A percentile compares a stretch with the other conserved stretches of the same genome.
phyloP scores from a whole-genome alignment of 2,888 invertebrate species.

The Aspidiotus destructor region DNA sequence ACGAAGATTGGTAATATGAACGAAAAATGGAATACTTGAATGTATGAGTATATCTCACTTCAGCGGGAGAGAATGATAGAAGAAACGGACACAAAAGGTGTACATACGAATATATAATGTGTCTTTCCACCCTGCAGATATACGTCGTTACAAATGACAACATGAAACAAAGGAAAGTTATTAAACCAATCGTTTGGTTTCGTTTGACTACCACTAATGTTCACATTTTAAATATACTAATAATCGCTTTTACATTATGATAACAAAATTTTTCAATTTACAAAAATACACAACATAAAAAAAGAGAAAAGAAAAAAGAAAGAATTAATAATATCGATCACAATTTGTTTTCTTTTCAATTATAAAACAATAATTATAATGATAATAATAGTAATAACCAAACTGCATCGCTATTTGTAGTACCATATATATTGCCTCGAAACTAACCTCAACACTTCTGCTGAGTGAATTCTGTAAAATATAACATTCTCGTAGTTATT shows the following conservation, averaged over 20 bases:
- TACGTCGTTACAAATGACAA: too few species aligned
- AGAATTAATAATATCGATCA: conserved; percentile 31
- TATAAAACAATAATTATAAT: conserved; percentile 19
- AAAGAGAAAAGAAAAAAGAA: conserved; percentile 3
- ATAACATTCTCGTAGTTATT: too few species aligned
- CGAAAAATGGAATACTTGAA: too few species aligned
- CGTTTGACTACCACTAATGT: neutral
- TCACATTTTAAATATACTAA: neutral
- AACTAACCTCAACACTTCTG: too few species aligned
- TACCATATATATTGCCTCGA: neutral
- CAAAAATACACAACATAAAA: conserved; percentile 26
- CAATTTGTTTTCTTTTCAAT: conserved; percentile 21
- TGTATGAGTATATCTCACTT: too few species aligned
- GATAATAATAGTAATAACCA: neutral
- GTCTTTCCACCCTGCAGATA: too few species aligned
- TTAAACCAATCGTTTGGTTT: neutral
- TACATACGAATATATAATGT: too few species aligned
- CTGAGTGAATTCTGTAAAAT: too few species aligned
- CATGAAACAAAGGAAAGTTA: neutral
- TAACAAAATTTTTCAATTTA: conserved; percentile 26
- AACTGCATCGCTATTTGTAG: neutral
- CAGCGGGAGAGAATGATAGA: too few species aligned
- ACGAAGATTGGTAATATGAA: too few species aligned
- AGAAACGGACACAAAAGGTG: too few species aligned
- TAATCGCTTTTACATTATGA: conserved; percentile 13